phyloP scores from a whole-genome alignment of 2,113 vertebrate species.

The Microtus ochrogaster region DNA sequence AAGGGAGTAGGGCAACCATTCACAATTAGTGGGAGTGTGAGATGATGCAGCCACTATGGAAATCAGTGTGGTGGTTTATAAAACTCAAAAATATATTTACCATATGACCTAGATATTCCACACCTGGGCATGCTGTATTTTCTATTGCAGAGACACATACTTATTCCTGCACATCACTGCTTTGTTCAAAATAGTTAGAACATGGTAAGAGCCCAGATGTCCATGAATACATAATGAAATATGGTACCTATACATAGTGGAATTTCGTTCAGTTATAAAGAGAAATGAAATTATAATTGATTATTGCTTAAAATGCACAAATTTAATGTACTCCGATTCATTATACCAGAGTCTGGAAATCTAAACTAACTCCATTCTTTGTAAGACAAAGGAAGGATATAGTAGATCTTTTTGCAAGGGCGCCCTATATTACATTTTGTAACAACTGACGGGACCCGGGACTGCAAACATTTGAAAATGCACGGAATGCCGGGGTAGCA shows the following conservation, averaged over 20 bases:
- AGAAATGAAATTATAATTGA: not conserved
- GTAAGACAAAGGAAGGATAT: not conserved
- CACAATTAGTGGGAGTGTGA: not conserved
- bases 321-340: not conserved
- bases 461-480: conserved; percentile 21
- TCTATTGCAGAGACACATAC: not conserved
- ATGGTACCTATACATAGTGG: not conserved
- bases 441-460: not conserved
- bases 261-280: not conserved
- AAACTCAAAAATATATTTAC: not conserved
- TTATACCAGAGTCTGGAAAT: not conserved
- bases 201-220: not conserved
- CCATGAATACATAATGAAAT: not conserved
- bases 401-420: not conserved
- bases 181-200: not conserved
- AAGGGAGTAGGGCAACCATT: not conserved
- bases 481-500: not conserved
- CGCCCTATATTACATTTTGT: not conserved
- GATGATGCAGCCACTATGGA: not conserved
- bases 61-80: not conserved
- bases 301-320: not conserved
- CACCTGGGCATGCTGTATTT: not conserved
- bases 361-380: not conserved
- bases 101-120: not conserved
- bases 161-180: not conserved